A percentile compares a stretch with the other conserved stretches of the same genome.
These are phyloP conservation scores for Ochotona curzoniae DNA, from an alignment of 2,113 vertebrate genomes.

Conservation along the genomic window DNA sequence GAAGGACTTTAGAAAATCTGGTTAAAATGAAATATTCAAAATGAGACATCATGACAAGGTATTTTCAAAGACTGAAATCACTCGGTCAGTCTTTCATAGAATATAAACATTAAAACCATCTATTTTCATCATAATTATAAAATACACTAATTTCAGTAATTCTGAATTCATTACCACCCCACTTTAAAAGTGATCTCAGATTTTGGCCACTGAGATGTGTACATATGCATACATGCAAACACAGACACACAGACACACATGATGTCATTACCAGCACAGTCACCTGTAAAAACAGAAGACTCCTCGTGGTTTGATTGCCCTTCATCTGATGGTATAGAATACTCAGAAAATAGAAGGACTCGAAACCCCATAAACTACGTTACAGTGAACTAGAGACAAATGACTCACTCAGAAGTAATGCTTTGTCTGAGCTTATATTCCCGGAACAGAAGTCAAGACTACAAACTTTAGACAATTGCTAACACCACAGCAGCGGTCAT, in stretches of 20 bases:
- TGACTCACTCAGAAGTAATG: neutral
- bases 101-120: neutral
- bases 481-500: neutral
- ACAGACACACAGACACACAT: rapidly evolving
- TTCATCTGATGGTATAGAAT: neutral
- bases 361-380: neutral
- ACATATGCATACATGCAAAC: neutral
- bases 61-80: neutral
- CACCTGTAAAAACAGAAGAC: neutral
- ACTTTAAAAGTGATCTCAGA: neutral
- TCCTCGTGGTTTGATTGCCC: neutral
- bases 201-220: neutral
- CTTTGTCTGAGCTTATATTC: neutral
- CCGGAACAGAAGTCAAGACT: neutral
- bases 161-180: neutral
- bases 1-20: neutral
- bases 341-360: neutral
- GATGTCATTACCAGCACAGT: neutral
- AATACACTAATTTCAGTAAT: neutral
- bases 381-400: neutral
- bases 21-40: neutral
- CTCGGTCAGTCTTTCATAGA: neutral
- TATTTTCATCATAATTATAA: neutral
- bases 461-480: neutral
- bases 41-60: neutral